These are phyloP conservation scores for Dasypus novemcinctus DNA, from an alignment of 2,113 vertebrate genomes.

Conservation along the genomic window DNA sequence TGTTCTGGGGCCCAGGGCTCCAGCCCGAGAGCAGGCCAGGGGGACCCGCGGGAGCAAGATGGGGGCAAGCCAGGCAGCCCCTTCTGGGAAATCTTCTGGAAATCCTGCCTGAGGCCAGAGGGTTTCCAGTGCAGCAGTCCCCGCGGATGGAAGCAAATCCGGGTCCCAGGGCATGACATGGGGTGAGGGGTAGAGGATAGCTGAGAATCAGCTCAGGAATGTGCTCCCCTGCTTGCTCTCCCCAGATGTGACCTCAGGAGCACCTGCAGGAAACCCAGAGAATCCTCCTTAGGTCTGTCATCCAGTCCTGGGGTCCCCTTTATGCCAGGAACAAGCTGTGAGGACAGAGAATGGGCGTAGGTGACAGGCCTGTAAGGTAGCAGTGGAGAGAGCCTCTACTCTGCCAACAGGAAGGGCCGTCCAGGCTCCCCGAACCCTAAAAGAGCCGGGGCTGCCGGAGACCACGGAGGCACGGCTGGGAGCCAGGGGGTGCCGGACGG, in stretches of 20 bases:
- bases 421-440: background rate
- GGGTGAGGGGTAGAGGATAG: background rate
- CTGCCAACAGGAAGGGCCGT: background rate
- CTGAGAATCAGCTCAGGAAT: background rate
- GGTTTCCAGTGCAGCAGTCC: background rate
- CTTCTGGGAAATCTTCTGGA: background rate
- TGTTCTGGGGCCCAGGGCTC: background rate
- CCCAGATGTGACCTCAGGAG: background rate
- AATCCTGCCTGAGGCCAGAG: fast-evolving
- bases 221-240: background rate
- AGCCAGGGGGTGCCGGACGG: background rate
- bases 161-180: background rate
- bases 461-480: background rate
- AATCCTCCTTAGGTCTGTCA: background rate
- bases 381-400: fast-evolving
- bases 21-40: background rate
- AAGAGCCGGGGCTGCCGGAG: background rate
- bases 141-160: background rate
- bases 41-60: background rate
- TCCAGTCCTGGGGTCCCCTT: background rate
- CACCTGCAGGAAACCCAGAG: background rate
- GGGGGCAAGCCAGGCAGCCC: fast-evolving
- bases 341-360: background rate
- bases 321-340: background rate
- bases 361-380: background rate